Evolutionary conservation across 2,113 vertebrate genomes (phyloP).

Genomic region (Brienomyrus brachyistius): DNA sequence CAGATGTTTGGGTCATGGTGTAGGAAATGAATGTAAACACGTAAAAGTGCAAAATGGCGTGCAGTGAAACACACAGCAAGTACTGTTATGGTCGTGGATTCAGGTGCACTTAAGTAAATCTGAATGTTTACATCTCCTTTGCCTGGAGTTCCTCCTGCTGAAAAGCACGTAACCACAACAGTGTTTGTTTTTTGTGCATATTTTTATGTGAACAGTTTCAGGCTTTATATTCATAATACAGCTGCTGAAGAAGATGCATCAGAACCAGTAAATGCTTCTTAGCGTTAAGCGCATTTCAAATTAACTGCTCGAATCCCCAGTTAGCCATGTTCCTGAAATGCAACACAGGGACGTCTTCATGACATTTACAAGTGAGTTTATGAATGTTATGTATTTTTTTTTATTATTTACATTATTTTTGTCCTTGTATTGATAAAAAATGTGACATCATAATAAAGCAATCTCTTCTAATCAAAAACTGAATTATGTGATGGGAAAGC

Average conservation of each 20-base stretch:
- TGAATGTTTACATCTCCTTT: neutral
- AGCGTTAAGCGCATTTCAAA: neutral
- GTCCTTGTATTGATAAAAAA: conserved; percentile 25
- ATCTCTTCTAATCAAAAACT: neutral
- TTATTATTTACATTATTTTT: conserved; percentile 61
- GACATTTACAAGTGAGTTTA: conserved; percentile 35
- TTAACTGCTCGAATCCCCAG: neutral
- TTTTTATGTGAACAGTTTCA: neutral
- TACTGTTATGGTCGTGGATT: neutral
- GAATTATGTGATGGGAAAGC: neutral
- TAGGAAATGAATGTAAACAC: neutral
- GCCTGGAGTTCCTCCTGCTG: neutral
- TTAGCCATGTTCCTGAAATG: neutral
- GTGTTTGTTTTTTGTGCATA: neutral
- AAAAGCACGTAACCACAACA: neutral
- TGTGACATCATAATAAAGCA: neutral
- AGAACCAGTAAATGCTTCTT: neutral
- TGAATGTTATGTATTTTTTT: conserved; percentile 39
- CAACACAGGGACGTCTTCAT: neutral
- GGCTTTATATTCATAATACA: neutral
- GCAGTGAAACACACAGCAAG: neutral
- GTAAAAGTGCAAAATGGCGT: neutral
- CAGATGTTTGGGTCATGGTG: neutral
- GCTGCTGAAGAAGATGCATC: neutral
- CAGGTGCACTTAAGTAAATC: neutral